These are phyloP conservation scores for Heliconius nattereri DNA, from an alignment of 1,140 invertebrate genomes.

Conservation along the genomic window DNA sequence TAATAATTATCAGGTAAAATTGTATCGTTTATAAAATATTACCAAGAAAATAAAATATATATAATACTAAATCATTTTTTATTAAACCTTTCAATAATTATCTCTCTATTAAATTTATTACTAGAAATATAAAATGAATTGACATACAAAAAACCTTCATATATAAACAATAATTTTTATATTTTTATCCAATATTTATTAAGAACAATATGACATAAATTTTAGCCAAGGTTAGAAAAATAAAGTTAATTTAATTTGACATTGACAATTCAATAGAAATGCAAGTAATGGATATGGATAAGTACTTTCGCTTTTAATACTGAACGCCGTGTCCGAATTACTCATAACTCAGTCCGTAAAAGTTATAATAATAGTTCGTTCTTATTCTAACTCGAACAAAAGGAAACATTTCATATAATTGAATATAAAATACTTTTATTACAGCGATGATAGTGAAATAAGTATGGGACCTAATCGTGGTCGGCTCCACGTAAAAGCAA, in stretches of 20 bases:
- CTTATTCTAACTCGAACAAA: neutral
- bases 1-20: no score
- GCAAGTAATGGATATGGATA: slow-evolving; percentile 10
- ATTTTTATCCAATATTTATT: neutral
- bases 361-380: neutral
- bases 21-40: no score
- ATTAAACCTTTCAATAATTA: no score
- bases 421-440: neutral
- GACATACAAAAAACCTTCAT: no score
- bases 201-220: neutral
- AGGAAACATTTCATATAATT: slow-evolving; percentile 3
- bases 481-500: slow-evolving; percentile 27
- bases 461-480: slow-evolving; percentile 19
- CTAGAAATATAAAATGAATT: no score
- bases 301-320: slow-evolving; percentile 16
- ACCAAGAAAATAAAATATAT: no score
- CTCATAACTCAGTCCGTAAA: neutral
- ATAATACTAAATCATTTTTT: no score
- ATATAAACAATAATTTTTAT: no score
- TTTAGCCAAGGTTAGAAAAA: neutral
- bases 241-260: slow-evolving; percentile 4
- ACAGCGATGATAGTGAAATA: neutral
- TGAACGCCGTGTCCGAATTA: neutral
- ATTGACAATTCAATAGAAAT: slow-evolving; percentile 20
- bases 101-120: no score